phyloP scores from a whole-genome alignment of 2,113 vertebrate species.

The Ciconia maguari region DNA sequence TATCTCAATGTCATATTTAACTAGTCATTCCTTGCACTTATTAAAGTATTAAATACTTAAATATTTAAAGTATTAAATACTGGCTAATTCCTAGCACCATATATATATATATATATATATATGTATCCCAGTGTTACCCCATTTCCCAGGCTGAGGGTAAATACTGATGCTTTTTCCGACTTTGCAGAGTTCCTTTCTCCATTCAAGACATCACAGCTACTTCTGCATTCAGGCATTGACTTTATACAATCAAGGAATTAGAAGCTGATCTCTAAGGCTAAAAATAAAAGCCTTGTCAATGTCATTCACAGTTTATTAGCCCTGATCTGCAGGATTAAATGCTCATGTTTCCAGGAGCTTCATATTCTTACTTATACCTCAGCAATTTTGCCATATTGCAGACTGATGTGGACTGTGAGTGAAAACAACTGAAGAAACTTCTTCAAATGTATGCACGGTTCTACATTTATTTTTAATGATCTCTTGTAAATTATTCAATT shows the following conservation, averaged over 20 bases:
- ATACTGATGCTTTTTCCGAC: background rate
- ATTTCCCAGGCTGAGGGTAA: background rate
- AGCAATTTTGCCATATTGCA: conserved; percentile 1
- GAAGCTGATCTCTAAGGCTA: conserved; percentile 50
- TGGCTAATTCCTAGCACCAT: background rate
- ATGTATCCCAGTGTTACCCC: background rate
- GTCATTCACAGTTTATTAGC: conserved; percentile 64
- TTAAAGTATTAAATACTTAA: background rate
- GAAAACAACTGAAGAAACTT: conserved; percentile 61
- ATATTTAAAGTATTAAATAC: background rate
- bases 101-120: no score
- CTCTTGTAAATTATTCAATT: conserved; percentile 72
- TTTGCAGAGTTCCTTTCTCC: background rate
- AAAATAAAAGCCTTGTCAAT: conserved; percentile 66
- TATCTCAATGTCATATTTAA: background rate
- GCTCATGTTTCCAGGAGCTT: conserved; percentile 40
- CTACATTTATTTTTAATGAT: conserved; percentile 70
- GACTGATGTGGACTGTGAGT: background rate
- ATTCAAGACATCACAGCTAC: conserved; percentile 21
- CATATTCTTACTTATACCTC: conserved; percentile 25
- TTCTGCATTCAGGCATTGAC: conserved; percentile 32
- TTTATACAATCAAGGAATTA: conserved; percentile 59
- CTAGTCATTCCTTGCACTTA: background rate
- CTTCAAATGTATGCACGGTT: conserved; percentile 33
- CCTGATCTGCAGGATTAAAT: conserved; percentile 56